These are phyloP conservation scores for Phlogophora meticulosa DNA, from an alignment of 2,888 invertebrate genomes.

Conservation along the genomic window DNA sequence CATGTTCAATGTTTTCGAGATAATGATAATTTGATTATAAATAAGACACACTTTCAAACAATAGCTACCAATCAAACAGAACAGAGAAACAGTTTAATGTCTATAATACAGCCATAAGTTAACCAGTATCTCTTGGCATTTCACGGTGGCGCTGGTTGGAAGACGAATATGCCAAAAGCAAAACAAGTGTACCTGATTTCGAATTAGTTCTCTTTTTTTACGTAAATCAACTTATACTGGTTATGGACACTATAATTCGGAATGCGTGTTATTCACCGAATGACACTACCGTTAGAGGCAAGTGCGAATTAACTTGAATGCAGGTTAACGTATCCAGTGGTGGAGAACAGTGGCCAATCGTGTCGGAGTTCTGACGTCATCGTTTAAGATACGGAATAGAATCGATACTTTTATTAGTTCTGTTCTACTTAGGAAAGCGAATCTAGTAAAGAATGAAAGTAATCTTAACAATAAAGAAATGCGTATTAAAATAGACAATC, in stretches of 20 bases:
- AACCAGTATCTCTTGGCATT: neutral
- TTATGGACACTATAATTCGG: conserved; percentile 1
- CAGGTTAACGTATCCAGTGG: conserved; percentile 35
- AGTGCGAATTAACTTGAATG: conserved; percentile 41
- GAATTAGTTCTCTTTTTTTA: neutral
- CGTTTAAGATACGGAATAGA: neutral
- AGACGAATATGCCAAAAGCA: neutral
- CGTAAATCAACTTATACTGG: neutral
- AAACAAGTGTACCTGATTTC: neutral
- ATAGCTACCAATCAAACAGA: conserved; percentile 5
- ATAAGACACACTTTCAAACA: neutral
- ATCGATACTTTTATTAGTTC: conserved; percentile 14
- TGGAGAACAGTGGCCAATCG: conserved; percentile 23
- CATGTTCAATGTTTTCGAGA: conserved; percentile 8
- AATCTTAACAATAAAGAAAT: neutral
- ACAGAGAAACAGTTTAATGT: neutral
- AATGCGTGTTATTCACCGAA: conserved; percentile 35
- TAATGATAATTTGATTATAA: conserved; percentile 5
- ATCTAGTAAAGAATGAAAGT: neutral
- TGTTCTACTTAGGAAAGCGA: neutral
- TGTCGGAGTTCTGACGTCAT: conserved; percentile 25
- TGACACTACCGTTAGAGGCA: conserved; percentile 36
- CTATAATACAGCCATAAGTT: neutral
- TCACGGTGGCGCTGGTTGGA: neutral
- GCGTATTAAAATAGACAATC: no score